Conservation (phyloP, 2,888 invertebrate genomes). For the Resseliella maxima region DNA sequence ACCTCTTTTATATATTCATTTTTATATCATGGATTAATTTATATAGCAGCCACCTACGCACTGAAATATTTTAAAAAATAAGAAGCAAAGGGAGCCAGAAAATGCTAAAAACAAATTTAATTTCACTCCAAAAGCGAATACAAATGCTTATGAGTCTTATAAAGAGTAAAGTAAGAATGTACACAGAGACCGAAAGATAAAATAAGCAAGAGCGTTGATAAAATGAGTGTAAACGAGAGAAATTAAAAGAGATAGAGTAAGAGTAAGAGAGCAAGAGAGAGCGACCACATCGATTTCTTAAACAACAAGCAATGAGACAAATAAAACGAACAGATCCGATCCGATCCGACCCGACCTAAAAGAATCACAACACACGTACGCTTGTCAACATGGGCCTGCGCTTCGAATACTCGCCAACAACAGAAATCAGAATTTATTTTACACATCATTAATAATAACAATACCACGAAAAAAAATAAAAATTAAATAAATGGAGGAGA, state of each 20-base stretch:
- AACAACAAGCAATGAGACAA: background rate
- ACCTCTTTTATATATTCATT: slow-evolving; percentile 27
- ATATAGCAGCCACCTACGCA: slow-evolving; percentile 49
- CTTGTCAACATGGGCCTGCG: background rate
- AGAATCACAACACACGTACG: background rate
- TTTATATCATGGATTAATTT: slow-evolving; percentile 48
- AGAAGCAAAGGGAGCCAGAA: slow-evolving; percentile 10
- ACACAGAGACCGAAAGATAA: background rate
- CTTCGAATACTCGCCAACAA: background rate
- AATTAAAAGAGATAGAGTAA: background rate
- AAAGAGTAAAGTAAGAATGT: too few species aligned
- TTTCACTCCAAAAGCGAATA: background rate
- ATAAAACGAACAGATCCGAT: background rate
- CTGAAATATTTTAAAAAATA: slow-evolving; percentile 8
- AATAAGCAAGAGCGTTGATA: background rate
- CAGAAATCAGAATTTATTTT: slow-evolving; percentile 53
- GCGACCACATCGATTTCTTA: background rate
- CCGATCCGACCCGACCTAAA: background rate
- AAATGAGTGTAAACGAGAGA: background rate
- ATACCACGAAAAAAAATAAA: slow-evolving; percentile 45
- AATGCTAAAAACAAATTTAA: slow-evolving; percentile 40
- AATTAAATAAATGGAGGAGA: slow-evolving; percentile 55
- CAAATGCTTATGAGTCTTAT: background rate
- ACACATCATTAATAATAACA: slow-evolving; percentile 55
- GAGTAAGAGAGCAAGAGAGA: background rate